Conservation (phyloP, 37 sponge, comb jelly and placozoan genomes). For the Corticium candelabrum region DNA sequence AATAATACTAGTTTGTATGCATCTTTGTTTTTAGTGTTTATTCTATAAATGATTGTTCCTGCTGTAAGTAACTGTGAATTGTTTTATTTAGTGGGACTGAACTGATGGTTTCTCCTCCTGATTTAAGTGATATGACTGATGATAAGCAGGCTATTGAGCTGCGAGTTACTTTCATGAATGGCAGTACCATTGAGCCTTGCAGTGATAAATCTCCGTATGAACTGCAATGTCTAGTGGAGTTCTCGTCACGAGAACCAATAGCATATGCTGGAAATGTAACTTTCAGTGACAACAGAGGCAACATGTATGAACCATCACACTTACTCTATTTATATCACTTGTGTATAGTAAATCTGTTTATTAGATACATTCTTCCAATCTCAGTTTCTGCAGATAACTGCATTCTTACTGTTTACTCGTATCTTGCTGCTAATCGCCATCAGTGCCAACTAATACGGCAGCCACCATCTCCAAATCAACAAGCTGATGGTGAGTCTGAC, state of each 20-base stretch:
- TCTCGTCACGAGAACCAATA: background rate
- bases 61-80: too few relatives aligned
- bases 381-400: constrained; percentile 57
- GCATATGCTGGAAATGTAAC: background rate
- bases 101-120: background rate
- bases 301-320: background rate
- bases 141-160: background rate
- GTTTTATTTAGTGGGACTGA: background rate
- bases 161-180: background rate
- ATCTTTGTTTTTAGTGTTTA: too few relatives aligned
- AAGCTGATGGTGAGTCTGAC: too few relatives aligned
- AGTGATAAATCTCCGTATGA: background rate
- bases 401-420: constrained; percentile 46
- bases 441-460: constrained; percentile 2
- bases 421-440: constrained; percentile 40
- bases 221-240: background rate
- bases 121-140: background rate
- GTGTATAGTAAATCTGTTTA: too few relatives aligned
- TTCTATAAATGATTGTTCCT: too few relatives aligned
- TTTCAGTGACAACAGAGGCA: constrained; percentile 3
- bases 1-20: too few relatives aligned
- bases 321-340: too few relatives aligned
- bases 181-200: background rate
- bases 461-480: too few relatives aligned
- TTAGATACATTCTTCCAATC: constrained; percentile 37